A percentile compares a stretch with the other conserved stretches of the same genome.
Evolutionary conservation across 2,113 vertebrate species (phyloP).

Genomic region (Fulica atra): DNA sequence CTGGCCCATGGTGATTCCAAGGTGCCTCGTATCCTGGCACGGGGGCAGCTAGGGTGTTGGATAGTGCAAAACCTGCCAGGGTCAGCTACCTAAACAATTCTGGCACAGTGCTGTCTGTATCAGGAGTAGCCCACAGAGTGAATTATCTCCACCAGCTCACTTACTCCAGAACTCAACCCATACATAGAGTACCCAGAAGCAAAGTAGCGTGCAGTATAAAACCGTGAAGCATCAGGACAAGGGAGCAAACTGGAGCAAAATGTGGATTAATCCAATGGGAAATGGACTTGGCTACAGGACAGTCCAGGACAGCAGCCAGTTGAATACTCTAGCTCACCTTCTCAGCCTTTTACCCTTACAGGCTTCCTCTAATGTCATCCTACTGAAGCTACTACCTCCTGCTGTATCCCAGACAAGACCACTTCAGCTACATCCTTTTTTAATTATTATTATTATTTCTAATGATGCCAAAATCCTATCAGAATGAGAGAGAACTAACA

Average conservation of each 20-base stretch:
- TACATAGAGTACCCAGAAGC: background rate
- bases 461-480: background rate
- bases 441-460: background rate
- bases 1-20: background rate
- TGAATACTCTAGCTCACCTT: background rate
- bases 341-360: background rate
- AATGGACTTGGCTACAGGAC: background rate
- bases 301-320: background rate
- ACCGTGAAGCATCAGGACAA: background rate
- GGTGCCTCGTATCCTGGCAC: background rate
- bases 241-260: background rate
- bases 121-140: background rate
- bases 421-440: background rate
- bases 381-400: background rate
- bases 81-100: background rate
- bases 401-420: background rate
- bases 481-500: background rate
- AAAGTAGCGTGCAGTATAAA: background rate
- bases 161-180: background rate
- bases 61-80: background rate
- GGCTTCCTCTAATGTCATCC: background rate
- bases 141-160: background rate
- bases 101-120: background rate
- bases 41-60: background rate
- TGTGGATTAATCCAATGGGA: background rate